phyloP scores from a whole-genome alignment of 2,888 invertebrate species.

The Eubasilissa splendida region DNA sequence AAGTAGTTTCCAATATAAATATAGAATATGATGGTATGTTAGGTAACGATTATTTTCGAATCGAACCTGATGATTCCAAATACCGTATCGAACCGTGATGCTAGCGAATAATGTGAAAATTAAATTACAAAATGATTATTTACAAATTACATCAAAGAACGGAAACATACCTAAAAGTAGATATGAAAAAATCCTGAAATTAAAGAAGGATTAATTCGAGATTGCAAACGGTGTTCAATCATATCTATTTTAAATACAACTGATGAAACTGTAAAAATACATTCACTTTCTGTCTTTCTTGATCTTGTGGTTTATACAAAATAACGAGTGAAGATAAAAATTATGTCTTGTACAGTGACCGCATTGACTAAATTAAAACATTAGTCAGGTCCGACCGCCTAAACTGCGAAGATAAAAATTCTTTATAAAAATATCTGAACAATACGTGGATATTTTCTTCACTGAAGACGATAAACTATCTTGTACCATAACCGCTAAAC shows the following conservation, averaged over 20 bases:
- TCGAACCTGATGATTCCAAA: no score
- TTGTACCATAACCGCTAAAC: no score
- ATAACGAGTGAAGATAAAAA: neutral
- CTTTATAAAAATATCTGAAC: no score
- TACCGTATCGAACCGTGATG: no score
- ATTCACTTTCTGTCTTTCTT: neutral
- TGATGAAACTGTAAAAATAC: constrained; percentile 4
- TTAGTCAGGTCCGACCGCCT: no score
- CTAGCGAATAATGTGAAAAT: neutral
- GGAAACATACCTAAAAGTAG: neutral
- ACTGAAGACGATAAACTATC: no score
- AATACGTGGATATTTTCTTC: no score
- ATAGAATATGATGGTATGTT: no score
- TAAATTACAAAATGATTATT: neutral
- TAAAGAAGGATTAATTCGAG: constrained; percentile 6
- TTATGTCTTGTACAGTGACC: no score
- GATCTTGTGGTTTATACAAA: neutral
- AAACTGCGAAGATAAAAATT: no score
- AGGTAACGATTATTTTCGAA: no score
- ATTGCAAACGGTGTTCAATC: neutral
- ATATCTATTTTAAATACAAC: neutral
- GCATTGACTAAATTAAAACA: no score
- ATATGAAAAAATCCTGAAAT: neutral
- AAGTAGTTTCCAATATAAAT: neutral
- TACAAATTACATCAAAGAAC: neutral